These are phyloP conservation scores for Synanthedon formicaeformis DNA, from an alignment of 2,888 invertebrate species.

Conservation along the genomic window DNA sequence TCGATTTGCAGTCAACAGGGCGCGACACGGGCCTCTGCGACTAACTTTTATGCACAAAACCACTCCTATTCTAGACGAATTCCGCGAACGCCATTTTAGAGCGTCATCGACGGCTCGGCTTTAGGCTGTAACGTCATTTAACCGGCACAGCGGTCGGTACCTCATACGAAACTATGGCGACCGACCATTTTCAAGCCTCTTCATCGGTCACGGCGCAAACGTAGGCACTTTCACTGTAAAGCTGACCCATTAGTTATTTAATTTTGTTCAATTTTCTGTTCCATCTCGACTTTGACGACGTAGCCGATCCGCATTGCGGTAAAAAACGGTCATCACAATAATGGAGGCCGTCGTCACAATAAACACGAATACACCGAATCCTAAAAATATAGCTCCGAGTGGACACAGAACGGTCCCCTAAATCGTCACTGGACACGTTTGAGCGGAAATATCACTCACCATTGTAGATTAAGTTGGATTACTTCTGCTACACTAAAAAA, in stretches of 20 bases:
- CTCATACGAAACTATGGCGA: constrained; percentile 60
- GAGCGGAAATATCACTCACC: constrained; percentile 66
- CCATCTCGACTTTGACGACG: constrained; percentile 25
- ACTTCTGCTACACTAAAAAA: constrained; percentile 72
- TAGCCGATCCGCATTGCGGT: constrained; percentile 65
- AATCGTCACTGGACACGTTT: constrained; percentile 52
- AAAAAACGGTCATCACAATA: constrained; percentile 70
- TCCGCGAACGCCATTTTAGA: constrained; percentile 28
- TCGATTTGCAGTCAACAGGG: constrained; percentile 57
- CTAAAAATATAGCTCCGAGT: constrained; percentile 52
- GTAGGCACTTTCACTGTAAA: neutral
- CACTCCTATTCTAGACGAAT: constrained; percentile 26
- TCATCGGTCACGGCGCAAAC: constrained; percentile 16
- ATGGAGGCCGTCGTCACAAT: constrained; percentile 69
- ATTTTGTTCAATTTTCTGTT: constrained; percentile 10
- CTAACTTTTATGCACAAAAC: constrained; percentile 14
- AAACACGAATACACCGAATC: constrained; percentile 62
- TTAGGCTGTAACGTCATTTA: constrained; percentile 39
- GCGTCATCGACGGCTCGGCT: constrained; percentile 32
- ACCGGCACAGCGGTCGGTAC: constrained; percentile 55
- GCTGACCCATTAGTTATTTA: neutral
- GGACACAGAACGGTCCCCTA: constrained; percentile 30
- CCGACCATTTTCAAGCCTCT: constrained; percentile 40
- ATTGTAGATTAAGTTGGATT: constrained; percentile 72
- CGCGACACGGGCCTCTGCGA: constrained; percentile 27